Evolutionary conservation across 2,797 vertebrate genomes (phyloP).

Genomic region (Sebastes goodei): DNA sequence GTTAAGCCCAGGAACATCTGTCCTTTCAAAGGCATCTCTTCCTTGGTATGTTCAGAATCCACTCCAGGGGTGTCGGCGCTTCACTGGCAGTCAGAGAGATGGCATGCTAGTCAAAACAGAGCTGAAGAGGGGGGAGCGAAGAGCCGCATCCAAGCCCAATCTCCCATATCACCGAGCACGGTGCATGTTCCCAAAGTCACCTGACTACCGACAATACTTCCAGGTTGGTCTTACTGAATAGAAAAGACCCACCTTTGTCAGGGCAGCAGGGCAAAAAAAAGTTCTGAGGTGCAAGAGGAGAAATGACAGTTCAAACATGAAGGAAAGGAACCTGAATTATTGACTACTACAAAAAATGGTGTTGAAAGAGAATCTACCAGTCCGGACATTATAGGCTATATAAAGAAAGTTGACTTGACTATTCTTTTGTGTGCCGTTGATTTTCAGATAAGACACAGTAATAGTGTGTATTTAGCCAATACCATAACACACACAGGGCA

Average conservation of each 20-base stretch:
- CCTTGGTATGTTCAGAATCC: slow-evolving; percentile 83
- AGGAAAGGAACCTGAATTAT: background rate
- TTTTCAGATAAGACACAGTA: background rate
- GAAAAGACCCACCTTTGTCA: slow-evolving; percentile 15
- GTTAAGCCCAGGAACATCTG: slow-evolving; percentile 76
- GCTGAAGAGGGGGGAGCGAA: slow-evolving; percentile 46
- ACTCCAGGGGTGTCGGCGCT: slow-evolving; percentile 80
- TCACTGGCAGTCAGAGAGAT: slow-evolving; percentile 83
- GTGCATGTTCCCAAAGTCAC: slow-evolving; percentile 48
- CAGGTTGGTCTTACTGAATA: slow-evolving; percentile 74
- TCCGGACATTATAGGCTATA: background rate
- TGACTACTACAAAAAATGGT: background rate
- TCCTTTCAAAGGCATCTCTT: slow-evolving; percentile 79
- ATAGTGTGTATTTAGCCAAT: background rate
- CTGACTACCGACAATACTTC: slow-evolving; percentile 13
- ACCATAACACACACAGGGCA: background rate
- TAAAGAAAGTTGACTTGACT: background rate
- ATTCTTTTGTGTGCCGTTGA: background rate
- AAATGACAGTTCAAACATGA: background rate
- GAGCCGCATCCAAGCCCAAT: slow-evolving; percentile 43
- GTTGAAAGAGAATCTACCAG: too few relatives aligned
- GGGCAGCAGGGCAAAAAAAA: background rate
- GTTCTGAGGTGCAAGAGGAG: slow-evolving; percentile 18
- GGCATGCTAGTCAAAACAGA: slow-evolving; percentile 85
- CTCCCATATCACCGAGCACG: slow-evolving; percentile 47